Conservation (phyloP, 1,140 invertebrate genomes). For the Cephus cinctus region DNA sequence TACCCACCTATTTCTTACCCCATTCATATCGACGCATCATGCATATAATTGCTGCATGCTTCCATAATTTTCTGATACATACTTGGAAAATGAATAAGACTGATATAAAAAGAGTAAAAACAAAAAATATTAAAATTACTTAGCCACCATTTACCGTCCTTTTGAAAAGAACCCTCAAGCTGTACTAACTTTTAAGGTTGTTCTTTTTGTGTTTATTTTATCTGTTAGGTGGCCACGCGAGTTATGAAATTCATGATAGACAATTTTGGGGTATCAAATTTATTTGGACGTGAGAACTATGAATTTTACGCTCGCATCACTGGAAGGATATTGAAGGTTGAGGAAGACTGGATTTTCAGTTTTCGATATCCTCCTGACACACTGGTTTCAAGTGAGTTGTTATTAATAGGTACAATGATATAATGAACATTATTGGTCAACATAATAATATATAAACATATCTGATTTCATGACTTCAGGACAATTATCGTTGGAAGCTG, state of each 20-base stretch:
- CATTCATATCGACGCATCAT: too few species aligned
- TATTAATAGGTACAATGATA: conserved; percentile 5
- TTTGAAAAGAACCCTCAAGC: not conserved
- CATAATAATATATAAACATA: conserved; percentile 12
- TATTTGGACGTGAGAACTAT: conserved; percentile 95
- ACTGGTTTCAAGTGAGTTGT: conserved; percentile 70
- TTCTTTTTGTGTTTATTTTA: conserved; percentile 9
- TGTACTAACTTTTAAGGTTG: not conserved
- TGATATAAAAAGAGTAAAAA: too few species aligned
- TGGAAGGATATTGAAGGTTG: conserved; percentile 86
- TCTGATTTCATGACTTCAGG: conserved; percentile 58
- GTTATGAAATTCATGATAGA: conserved; percentile 96
- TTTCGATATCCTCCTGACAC: conserved; percentile 87
- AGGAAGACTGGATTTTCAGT: conserved; percentile 93
- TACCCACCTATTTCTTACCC: too few species aligned
- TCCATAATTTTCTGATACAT: too few species aligned
- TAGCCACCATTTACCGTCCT: not conserved
- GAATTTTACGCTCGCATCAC: conserved; percentile 96
- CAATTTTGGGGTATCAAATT: conserved; percentile 91
- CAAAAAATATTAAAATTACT: too few species aligned
- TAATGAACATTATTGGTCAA: conserved; percentile 12
- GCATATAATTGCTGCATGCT: too few species aligned
- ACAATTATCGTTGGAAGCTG: conserved; percentile 79
- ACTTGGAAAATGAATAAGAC: not conserved
- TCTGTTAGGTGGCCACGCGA: conserved; percentile 78